Conservation (phyloP, 1,140 invertebrate species). For the Dendrolimus punctatus region DNA sequence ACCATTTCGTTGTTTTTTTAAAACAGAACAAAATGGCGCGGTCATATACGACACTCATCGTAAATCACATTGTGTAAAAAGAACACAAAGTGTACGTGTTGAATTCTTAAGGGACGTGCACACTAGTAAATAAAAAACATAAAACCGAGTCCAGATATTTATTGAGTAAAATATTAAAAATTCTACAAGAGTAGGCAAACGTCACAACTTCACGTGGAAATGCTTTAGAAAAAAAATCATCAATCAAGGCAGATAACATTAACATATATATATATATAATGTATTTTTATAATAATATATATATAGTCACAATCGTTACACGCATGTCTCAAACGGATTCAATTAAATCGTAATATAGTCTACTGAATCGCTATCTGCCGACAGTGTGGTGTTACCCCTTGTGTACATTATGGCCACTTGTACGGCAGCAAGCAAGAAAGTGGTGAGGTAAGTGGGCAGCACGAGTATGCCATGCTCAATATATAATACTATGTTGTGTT, state of each 20-base stretch:
- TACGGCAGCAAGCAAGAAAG: conserved; percentile 13
- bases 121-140: conserved; percentile 29
- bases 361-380: conserved; percentile 22
- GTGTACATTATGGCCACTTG: too few species aligned
- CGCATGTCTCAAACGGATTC: conserved; percentile 33
- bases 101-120: neutral
- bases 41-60: too few species aligned
- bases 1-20: too few species aligned
- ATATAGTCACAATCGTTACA: conserved; percentile 31
- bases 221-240: conserved; percentile 47
- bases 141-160: conserved; percentile 61
- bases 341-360: conserved; percentile 19
- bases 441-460: conserved; percentile 10
- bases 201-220: conserved; percentile 66
- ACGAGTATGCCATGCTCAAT: too few species aligned
- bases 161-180: conserved; percentile 70
- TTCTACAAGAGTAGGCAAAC: conserved; percentile 69
- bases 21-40: too few species aligned
- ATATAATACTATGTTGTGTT: too few species aligned
- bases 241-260: conserved; percentile 56
- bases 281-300: too few species aligned
- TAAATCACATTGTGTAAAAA: too few species aligned
- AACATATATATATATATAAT: conserved; percentile 16
- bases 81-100: neutral
- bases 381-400: conserved; percentile 11